Conservation (phyloP, 2,888 invertebrate genomes). For the Branchipolynoe longqiensis region DNA sequence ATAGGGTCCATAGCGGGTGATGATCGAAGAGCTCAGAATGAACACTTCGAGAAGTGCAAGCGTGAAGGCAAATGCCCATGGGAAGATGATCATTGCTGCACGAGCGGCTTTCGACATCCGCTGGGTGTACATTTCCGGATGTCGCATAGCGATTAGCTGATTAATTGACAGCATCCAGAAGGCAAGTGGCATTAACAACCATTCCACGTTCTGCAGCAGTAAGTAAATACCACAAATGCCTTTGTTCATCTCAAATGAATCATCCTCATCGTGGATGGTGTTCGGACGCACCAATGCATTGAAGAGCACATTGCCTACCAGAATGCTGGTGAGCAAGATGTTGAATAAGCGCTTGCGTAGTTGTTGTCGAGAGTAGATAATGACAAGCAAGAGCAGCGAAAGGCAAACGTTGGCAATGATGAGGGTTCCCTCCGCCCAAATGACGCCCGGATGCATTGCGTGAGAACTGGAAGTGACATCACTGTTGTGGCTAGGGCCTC, state of each 20-base stretch:
- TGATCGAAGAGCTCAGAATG: neutral
- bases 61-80: neutral
- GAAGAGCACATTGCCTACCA: neutral
- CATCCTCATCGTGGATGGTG: slow-evolving; percentile 6
- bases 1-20: slow-evolving; percentile 4
- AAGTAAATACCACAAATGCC: neutral
- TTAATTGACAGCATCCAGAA: slow-evolving; percentile 22
- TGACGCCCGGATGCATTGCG: too few species aligned
- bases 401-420: neutral
- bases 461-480: too few species aligned
- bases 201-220: slow-evolving; percentile 8
- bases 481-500: too few species aligned
- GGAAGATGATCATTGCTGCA: neutral
- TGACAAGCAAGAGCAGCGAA: neutral
- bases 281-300: neutral
- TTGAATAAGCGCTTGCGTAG: slow-evolving; percentile 1
- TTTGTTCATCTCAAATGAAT: neutral
- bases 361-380: neutral
- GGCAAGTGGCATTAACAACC: neutral
- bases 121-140: neutral
- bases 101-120: neutral
- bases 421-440: neutral
- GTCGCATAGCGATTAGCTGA: neutral
- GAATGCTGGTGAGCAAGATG: neutral
- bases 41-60: neutral